These are phyloP conservation scores for Rhea pennata DNA, from an alignment of 2,113 vertebrate genomes.

Conservation along the genomic window DNA sequence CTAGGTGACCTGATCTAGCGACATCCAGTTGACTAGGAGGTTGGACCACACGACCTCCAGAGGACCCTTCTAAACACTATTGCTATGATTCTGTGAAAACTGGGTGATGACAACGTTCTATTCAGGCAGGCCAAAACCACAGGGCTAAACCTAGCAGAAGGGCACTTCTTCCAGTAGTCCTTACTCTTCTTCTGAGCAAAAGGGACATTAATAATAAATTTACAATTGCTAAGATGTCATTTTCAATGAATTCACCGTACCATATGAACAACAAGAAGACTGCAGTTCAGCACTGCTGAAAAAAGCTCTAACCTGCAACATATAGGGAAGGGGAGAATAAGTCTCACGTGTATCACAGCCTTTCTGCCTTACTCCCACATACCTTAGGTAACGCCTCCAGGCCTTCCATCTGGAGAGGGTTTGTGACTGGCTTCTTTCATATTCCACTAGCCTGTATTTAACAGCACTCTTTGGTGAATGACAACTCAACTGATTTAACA, in stretches of 20 bases:
- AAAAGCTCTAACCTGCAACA: background rate
- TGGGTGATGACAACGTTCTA: background rate
- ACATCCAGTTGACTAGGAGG: background rate
- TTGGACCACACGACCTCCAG: background rate
- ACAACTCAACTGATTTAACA: background rate
- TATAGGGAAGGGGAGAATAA: background rate
- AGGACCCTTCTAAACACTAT: background rate
- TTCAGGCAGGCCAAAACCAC: background rate
- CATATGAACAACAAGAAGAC: background rate
- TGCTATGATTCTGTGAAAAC: background rate
- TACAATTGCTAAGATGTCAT: background rate
- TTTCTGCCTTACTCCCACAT: background rate
- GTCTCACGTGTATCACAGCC: background rate
- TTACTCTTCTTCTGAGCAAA: background rate
- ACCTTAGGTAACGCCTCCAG: background rate
- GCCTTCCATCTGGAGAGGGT: background rate
- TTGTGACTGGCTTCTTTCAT: background rate
- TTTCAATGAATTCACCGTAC: background rate
- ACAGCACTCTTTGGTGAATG: background rate
- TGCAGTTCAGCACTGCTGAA: rapidly evolving
- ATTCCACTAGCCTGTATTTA: background rate
- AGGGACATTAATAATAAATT: background rate
- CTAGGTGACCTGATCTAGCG: background rate
- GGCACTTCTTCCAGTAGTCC: background rate
- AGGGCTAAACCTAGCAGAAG: background rate